Percentiles rank a stretch among this genome's conserved stretches.
phyloP scores from a whole-genome alignment of 1,140 invertebrate species.

The Carcinoscorpius rotundicauda region DNA sequence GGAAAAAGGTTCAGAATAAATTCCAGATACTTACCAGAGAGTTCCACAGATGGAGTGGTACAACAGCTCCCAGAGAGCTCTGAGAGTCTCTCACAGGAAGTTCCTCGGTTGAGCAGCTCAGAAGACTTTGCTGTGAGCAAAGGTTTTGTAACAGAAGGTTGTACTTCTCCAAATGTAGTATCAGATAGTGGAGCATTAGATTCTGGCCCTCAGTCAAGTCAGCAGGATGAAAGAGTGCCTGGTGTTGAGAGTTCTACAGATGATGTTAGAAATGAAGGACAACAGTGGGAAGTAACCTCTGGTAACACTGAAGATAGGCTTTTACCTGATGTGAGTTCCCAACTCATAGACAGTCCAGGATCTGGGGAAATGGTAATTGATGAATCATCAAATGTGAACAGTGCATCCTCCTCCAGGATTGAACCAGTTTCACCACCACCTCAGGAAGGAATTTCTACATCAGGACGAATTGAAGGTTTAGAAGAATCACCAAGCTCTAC shows the following conservation, averaged over 20 bases:
- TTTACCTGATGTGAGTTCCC: not conserved
- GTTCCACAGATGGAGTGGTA: constrained; percentile 20
- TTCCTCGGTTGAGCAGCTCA: constrained; percentile 16
- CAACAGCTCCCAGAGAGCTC: constrained; percentile 20
- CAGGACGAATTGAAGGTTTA: not conserved
- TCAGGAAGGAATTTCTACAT: constrained; percentile 14
- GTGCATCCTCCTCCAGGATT: constrained; percentile 19
- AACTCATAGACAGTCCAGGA: constrained; percentile 36
- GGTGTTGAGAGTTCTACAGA: constrained; percentile 13
- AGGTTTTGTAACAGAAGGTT: not conserved
- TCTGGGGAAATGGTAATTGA: constrained; percentile 47
- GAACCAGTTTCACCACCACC: constrained; percentile 16
- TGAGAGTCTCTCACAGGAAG: constrained; percentile 5
- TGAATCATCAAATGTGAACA: constrained; percentile 29
- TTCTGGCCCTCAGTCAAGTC: constrained; percentile 8
- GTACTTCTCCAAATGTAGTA: not conserved
- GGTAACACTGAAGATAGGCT: constrained; percentile 10
- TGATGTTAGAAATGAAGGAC: constrained; percentile 6
- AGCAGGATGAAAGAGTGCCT: constrained; percentile 9
- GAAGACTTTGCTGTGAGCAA: constrained; percentile 1
- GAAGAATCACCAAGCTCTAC: not conserved
- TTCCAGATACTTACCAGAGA: constrained; percentile 17
- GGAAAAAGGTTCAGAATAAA: not conserved
- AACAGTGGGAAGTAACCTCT: constrained; percentile 14
- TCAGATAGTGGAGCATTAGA: constrained; percentile 1